Base-by-base conservation (phyloP, 2,797 vertebrate genomes). In the Pseudochaenichthys georgianus region DNA sequence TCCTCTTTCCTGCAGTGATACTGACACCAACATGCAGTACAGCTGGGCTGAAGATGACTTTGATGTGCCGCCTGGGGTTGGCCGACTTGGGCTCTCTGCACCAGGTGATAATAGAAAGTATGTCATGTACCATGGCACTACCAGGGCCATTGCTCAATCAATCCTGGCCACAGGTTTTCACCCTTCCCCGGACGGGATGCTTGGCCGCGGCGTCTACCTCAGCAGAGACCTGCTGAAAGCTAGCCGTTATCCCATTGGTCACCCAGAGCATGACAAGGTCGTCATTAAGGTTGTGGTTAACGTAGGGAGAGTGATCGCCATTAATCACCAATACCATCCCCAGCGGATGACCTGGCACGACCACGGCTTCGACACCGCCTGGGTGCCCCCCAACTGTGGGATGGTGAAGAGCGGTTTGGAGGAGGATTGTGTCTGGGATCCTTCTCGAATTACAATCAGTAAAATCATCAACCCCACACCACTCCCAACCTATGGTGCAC, bases 361-460 rank as follows among this genome's bases (percentile, higher is more conserved):
- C 13, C 0, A 0, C 0, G 23, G 46, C 0, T 72, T 3, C 0
- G 77, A 95, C 88, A 92, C 88, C 0, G 94, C 94, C 62, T 95
- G 94, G 94, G 91, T 93, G 28, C 94, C 93, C 0, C 87, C 92
- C 1, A 0, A 1, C 0, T 93, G 93, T 72, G 70, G 86, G 0
- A 87, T 92, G 91, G 86, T 88, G 80, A 0, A 0, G 6, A 90
- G 88, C 0, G 62, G 85, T 2, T 17, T 75, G 59, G 88, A 91
- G 81, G 93, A 89, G 71, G n/a, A 94, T 54, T 94, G 94, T 10
- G 80, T 95, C 70, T 94, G 93, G 93, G 92, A 94, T 21, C 93
- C 92, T 0, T 0, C 0, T 0, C 73, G 52, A 1, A 92, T 94
- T 55, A 0, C 0, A 2, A 41, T 92, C 61, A 0, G 84, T 0